Base-by-base conservation (phyloP, 2,888 invertebrate species). In the Gerris lacustris region DNA sequence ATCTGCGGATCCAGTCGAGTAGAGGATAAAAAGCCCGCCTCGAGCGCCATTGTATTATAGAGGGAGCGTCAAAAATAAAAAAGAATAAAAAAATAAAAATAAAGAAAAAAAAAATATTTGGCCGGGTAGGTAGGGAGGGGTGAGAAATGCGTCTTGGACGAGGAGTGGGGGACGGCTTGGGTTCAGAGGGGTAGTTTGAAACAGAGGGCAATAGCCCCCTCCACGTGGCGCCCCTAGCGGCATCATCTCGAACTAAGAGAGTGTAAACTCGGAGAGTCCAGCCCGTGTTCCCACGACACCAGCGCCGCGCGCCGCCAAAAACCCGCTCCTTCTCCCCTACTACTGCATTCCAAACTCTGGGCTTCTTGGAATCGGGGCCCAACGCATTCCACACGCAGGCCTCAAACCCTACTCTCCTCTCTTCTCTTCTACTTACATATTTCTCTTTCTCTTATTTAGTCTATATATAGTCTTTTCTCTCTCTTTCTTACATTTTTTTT, bases 361-460 rank as follows among this genome's bases (percentile, higher is more conserved):
- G 4, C 55, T 55, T 55, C 55, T 55, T 55, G 5, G 55, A 55
- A 55, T 55, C 55, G 55, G 55, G 55, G 55, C 55, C 55, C 55
- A 5, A 55, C 55, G 55, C 55, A 55, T 55, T 55, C 55, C 55
- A 55, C 55, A 55, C 55, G 55, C 55, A 55, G 55, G 55, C 55
- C 55, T 15, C n/a, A n/a, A n/a, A n/a, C n/a, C n/a, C n/a, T n/a
- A n/a, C n/a, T n/a, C n/a, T n/a, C n/a, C n/a, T n/a, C n/a, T n/a
- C n/a, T n/a, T n/a, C n/a, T n/a, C 55, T 2, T 55, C 55, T 11
- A 55, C 55, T 15, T 31, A 55, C 15, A 55, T 55, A 11, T 55
- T 55, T 55, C 15, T 55, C 55, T 55, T 2, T 55, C 55, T 55
- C 31, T 31, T 31, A 4, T 31, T 31, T 31, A 31, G 2, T 31